Evolutionary conservation across 37 sponge, comb jelly and placozoan species (phyloP).

Genomic region (Eunapius fragilis): DNA sequence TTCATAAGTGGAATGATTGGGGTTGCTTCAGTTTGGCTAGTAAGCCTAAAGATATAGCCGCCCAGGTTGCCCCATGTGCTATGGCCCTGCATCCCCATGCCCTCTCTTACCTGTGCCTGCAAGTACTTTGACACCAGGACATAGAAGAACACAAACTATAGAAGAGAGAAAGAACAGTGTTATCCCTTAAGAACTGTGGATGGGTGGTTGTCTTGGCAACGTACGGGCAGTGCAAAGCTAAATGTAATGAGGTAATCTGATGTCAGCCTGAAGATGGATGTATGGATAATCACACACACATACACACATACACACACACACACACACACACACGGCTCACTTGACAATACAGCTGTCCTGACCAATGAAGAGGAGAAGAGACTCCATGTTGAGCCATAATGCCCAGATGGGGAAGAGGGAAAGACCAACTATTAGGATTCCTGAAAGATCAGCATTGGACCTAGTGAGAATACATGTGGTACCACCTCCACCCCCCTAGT

Average conservation of each 20-base stretch:
- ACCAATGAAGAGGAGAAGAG: not conserved
- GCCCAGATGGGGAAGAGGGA: not conserved
- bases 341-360: constrained; percentile 60
- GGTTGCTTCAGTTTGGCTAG: too few relatives aligned
- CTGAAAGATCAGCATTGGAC: too few relatives aligned
- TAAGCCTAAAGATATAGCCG: too few relatives aligned
- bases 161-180: not conserved
- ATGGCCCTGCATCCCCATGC: not conserved
- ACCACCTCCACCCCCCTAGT: too few relatives aligned
- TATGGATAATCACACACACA: too few relatives aligned
- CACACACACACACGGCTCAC: too few relatives aligned
- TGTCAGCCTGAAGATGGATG: not conserved
- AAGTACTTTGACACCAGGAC: constrained; percentile 55
- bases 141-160: constrained; percentile 23
- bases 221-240: not conserved
- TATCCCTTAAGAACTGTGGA: too few relatives aligned
- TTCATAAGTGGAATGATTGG: too few relatives aligned
- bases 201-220: not conserved
- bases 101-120: constrained; percentile 47
- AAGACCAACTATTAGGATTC: not conserved
- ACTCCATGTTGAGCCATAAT: not conserved
- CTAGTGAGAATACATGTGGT: too few relatives aligned
- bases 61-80: too few relatives aligned
- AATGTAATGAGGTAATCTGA: constrained; percentile 18
- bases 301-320: too few relatives aligned